Conservation (phyloP, 2,888 invertebrate genomes). For the Amiota minor region DNA sequence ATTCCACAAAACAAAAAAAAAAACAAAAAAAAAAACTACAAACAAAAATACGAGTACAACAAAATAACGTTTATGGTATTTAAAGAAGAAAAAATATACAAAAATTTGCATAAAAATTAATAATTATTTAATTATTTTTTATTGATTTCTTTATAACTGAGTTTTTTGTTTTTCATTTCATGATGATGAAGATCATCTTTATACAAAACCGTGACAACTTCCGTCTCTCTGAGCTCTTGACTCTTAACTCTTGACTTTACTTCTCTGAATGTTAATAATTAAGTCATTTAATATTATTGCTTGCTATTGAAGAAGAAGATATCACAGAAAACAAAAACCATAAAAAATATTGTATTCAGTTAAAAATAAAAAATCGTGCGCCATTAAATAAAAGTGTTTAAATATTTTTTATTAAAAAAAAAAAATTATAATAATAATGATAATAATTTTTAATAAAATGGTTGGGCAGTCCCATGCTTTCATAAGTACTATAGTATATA, state of each 20-base stretch:
- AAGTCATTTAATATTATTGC: constrained; percentile 49
- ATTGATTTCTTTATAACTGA: constrained; percentile 9
- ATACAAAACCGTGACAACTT: constrained; percentile 10
- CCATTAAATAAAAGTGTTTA: constrained; percentile 44
- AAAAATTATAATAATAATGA: not conserved
- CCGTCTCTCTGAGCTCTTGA: constrained; percentile 13
- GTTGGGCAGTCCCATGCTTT: not conserved
- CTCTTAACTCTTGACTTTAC: too few relatives aligned
- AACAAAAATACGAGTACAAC: too few relatives aligned
- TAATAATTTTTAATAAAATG: not conserved
- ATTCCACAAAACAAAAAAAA: too few relatives aligned
- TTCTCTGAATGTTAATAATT: constrained; percentile 47
- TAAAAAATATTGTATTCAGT: too few relatives aligned
- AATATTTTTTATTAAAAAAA: constrained; percentile 31
- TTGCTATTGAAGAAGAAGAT: constrained; percentile 22
- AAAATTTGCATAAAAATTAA: constrained; percentile 58
- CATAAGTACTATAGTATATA: constrained; percentile 35
- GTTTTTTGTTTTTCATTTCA: constrained; percentile 15
- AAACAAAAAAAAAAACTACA: too few relatives aligned
- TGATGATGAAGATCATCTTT: not conserved
- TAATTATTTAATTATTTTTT: constrained; percentile 45
- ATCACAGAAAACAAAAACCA: constrained; percentile 2
- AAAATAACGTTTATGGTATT: too few relatives aligned
- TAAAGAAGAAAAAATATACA: constrained; percentile 28
- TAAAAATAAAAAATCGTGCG: constrained; percentile 55